Percentiles rank a stretch among this genome's conserved stretches.
Conservation (phyloP, 2,113 vertebrate genomes). For the Lepus americanus region DNA sequence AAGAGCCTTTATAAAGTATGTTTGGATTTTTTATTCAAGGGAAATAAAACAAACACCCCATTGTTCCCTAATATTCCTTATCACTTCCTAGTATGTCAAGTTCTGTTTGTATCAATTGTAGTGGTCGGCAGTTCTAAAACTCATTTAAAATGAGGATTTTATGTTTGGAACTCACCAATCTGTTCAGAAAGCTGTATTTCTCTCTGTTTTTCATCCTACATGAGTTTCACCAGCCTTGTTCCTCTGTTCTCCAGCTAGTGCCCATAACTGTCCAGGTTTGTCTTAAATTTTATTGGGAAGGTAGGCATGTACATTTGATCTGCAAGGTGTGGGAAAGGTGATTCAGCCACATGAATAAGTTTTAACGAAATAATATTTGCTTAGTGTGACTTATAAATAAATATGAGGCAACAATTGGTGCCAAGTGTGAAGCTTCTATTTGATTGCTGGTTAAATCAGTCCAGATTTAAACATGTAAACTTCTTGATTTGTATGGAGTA, state of each 20-base stretch:
- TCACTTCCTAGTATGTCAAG: slow-evolving; percentile 59
- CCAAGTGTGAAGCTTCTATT: slow-evolving; percentile 85
- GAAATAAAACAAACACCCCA: not conserved
- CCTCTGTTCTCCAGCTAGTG: slow-evolving; percentile 46
- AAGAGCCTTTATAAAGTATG: not conserved
- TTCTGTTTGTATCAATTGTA: not conserved
- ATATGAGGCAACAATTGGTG: slow-evolving; percentile 84
- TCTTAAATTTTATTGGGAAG: slow-evolving; percentile 76
- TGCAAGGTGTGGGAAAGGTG: slow-evolving; percentile 74
- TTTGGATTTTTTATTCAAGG: not conserved
- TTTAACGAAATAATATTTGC: slow-evolving; percentile 86
- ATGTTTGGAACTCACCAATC: not conserved
- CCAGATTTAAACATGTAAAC: slow-evolving; percentile 88
- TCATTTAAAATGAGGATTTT: not conserved
- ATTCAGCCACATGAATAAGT: slow-evolving; percentile 80
- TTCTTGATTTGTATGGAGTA: slow-evolving; percentile 86
- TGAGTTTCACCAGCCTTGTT: slow-evolving; percentile 43
- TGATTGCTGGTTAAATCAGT: slow-evolving; percentile 87
- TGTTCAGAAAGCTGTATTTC: not conserved
- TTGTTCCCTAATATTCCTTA: slow-evolving; percentile 21
- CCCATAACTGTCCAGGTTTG: slow-evolving; percentile 73
- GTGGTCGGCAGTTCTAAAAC: slow-evolving; percentile 47
- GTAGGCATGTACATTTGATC: slow-evolving; percentile 57
- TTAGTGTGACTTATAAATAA: slow-evolving; percentile 87
- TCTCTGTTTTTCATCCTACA: slow-evolving; percentile 57